Evolutionary conservation across 2,113 vertebrate genomes (phyloP).

Genomic region (Felis chaus): DNA sequence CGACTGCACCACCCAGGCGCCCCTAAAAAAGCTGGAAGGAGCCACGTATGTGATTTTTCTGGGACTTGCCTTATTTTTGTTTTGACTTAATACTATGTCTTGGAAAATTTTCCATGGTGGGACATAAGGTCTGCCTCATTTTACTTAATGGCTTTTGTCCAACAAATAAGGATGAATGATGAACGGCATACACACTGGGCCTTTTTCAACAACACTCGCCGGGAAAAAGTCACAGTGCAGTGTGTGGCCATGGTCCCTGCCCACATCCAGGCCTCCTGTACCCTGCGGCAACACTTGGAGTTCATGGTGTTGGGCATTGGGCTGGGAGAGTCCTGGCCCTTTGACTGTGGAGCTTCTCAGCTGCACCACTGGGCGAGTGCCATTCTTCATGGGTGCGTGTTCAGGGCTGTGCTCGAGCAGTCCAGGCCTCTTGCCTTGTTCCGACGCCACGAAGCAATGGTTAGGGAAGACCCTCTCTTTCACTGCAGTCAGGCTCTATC

Average conservation of each 20-base stretch:
- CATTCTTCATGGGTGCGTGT: not conserved
- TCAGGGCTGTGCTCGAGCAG: not conserved
- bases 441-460: rapidly evolving
- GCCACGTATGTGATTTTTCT: not conserved
- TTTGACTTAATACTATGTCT: not conserved
- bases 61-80: not conserved
- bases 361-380: rapidly evolving
- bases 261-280: no score
- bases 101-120: not conserved
- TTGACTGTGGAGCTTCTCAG: not conserved
- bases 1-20: no score
- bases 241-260: rapidly evolving
- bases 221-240: not conserved
- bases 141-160: not conserved
- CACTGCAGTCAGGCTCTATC: not conserved
- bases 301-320: rapidly evolving
- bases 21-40: not conserved
- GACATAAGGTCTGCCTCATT: not conserved
- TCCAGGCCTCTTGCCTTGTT: not conserved
- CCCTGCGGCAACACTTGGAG: rapidly evolving
- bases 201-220: rapidly evolving
- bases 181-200: not conserved
- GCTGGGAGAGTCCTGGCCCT: no score
- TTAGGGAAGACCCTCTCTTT: no score
- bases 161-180: not conserved